Conservation (phyloP, 2,797 vertebrate genomes). For the Amphiprion clarkii region DNA sequence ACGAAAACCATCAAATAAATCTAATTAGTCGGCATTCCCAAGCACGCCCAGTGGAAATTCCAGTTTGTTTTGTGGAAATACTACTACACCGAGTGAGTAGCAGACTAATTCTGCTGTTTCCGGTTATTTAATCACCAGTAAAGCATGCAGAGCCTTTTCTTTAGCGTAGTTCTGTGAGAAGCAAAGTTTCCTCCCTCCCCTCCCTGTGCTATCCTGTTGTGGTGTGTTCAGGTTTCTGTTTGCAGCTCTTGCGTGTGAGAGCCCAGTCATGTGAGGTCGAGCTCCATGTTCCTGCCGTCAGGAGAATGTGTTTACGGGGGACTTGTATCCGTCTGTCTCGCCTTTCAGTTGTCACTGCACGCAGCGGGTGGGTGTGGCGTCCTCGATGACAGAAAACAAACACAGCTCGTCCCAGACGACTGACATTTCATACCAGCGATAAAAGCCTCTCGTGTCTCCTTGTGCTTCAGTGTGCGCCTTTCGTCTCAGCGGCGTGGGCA, state of each 20-base stretch:
- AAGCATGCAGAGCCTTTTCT: constrained; percentile 41
- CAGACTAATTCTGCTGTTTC: constrained; percentile 58
- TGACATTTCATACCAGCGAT: constrained; percentile 67
- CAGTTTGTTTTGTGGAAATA: constrained; percentile 42
- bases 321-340: constrained; percentile 51
- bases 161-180: constrained; percentile 20
- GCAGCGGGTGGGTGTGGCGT: constrained; percentile 64
- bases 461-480: not conserved
- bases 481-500: constrained; percentile 35
- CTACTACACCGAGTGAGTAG: constrained; percentile 53
- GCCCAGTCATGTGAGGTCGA: constrained; percentile 61
- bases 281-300: constrained; percentile 57
- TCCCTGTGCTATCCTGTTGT: constrained; percentile 20
- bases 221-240: constrained; percentile 49
- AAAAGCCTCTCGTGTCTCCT: constrained; percentile 41
- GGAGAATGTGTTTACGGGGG: constrained; percentile 60
- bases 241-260: constrained; percentile 59
- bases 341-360: constrained; percentile 64
- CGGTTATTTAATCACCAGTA: constrained; percentile 56
- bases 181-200: constrained; percentile 17
- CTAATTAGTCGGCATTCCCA: constrained; percentile 69
- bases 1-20: constrained; percentile 64
- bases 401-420: constrained; percentile 50
- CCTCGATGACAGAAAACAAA: constrained; percentile 68
- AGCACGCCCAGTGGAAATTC: constrained; percentile 45